Conservation (phyloP, 2,888 invertebrate genomes). For the Campopleginae sp. region DNA sequence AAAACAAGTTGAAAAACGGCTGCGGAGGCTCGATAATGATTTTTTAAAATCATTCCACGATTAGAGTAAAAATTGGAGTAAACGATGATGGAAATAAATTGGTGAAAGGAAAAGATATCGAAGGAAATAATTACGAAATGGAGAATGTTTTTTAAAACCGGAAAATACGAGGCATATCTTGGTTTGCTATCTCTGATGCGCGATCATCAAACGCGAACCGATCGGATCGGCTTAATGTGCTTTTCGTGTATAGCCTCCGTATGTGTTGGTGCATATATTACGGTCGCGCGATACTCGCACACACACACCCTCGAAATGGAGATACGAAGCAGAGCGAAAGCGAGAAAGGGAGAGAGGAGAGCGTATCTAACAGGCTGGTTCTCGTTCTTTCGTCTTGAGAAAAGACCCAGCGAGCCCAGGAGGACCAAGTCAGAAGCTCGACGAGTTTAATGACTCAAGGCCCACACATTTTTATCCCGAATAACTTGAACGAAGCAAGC, state of each 20-base stretch:
- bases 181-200: constrained; percentile 68
- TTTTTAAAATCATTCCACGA: not conserved
- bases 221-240: constrained; percentile 78
- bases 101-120: not conserved
- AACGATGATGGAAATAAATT: not conserved
- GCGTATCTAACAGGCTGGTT: constrained; percentile 29
- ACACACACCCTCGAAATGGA: constrained; percentile 10
- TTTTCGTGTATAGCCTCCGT: constrained; percentile 75
- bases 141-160: constrained; percentile 9
- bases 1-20: not conserved
- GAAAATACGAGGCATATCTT: constrained; percentile 44
- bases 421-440: constrained; percentile 25
- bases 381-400: constrained; percentile 15
- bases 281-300: constrained; percentile 24
- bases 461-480: constrained; percentile 41
- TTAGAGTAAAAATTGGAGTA: not conserved
- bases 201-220: constrained; percentile 77
- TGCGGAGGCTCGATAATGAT: not conserved
- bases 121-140: constrained; percentile 2
- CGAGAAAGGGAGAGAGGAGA: constrained; percentile 12
- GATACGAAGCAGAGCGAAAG: not conserved
- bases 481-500: constrained; percentile 19
- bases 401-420: constrained; percentile 15
- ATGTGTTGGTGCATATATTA: constrained; percentile 5
- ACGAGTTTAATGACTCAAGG: constrained; percentile 51